These are phyloP conservation scores for Sebastes hopkinsi DNA, from an alignment of 2,797 vertebrate genomes.

Conservation along the genomic window DNA sequence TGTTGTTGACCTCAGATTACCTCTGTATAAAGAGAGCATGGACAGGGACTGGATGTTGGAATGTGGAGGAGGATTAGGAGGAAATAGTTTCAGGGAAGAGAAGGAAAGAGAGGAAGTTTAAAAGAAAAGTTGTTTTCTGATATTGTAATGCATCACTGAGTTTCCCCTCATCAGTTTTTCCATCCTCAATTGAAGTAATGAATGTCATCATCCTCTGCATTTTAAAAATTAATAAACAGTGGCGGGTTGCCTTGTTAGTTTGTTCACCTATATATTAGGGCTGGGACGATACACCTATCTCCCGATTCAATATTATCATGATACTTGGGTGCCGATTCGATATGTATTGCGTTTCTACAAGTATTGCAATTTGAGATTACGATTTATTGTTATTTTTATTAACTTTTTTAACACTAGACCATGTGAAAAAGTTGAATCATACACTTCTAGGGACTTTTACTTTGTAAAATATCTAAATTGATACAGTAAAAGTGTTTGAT, in stretches of 20 bases:
- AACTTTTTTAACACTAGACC: no score
- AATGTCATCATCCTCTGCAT: background rate
- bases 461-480: no score
- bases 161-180: background rate
- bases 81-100: background rate
- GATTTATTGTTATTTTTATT: no score
- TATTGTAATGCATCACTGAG: background rate
- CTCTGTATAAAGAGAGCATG: background rate
- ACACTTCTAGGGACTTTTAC: no score
- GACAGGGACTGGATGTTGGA: background rate
- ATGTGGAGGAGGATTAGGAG: background rate
- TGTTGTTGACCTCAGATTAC: slow-evolving; percentile 18
- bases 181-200: background rate
- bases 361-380: no score
- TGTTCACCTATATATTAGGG: background rate
- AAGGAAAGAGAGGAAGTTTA: background rate
- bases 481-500: no score
- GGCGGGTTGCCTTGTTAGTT: background rate
- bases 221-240: background rate
- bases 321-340: no score
- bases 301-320: background rate
- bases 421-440: no score
- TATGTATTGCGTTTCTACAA: no score
- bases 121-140: background rate
- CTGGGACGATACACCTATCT: no score